Evolutionary conservation across 2,113 vertebrate genomes (phyloP).

Genomic region (Petrocephalus zakoni): DNA sequence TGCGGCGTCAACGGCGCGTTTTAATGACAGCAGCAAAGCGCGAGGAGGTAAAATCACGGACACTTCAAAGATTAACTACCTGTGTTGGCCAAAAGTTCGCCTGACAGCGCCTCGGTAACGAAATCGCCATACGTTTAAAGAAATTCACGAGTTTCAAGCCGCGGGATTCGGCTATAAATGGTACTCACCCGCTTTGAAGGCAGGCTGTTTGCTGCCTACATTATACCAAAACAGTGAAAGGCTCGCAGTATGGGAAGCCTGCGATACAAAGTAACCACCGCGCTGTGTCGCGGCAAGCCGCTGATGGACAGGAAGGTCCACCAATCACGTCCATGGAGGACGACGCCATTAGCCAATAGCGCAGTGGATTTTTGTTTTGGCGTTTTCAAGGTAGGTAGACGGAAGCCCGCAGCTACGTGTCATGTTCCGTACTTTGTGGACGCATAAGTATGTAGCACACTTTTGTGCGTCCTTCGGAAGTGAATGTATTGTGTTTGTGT

Average conservation of each 20-base stretch:
- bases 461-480: not conserved
- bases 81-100: not conserved
- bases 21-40: not conserved
- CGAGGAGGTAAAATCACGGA: not conserved
- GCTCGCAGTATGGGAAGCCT: not conserved
- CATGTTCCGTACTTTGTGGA: not conserved
- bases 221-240: not conserved
- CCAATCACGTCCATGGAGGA: slow-evolving; percentile 6
- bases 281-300: not conserved
- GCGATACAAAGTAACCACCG: not conserved
- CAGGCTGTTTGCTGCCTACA: not conserved
- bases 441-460: not conserved
- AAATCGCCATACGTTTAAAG: not conserved
- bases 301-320: not conserved
- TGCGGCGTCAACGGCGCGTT: not conserved
- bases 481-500: not conserved
- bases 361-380: not conserved
- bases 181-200: not conserved
- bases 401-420: not conserved
- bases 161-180: not conserved
- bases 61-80: not conserved
- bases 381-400: slow-evolving; percentile 15
- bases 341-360: not conserved
- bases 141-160: not conserved
- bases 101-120: not conserved